Percentiles rank a stretch among this genome's conserved stretches.
Conservation (phyloP, 2,888 invertebrate genomes). For the Morpho achilles region DNA sequence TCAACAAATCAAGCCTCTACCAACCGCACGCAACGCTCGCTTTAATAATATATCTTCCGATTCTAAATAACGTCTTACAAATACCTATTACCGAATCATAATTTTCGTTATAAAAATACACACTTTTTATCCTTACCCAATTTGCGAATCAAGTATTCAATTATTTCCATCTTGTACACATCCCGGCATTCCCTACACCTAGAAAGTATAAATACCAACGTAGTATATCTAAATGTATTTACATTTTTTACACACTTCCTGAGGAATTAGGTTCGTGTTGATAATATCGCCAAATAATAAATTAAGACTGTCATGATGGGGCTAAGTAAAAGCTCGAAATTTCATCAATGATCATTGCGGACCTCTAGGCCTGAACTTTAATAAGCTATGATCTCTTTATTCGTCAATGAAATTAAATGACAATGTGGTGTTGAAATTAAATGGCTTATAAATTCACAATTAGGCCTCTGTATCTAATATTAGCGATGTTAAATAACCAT, state of each 20-base stretch:
- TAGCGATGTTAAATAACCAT: conserved; percentile 11
- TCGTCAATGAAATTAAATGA: conserved; percentile 6
- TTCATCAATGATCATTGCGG: conserved; percentile 70
- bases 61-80: conserved; percentile 68
- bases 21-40: conserved; percentile 33
- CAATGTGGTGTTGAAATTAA: background rate
- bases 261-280: conserved; percentile 46
- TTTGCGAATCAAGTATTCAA: conserved; percentile 35
- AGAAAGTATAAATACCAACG: conserved; percentile 59
- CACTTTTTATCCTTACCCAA: conserved; percentile 52
- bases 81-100: conserved; percentile 53
- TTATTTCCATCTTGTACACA: conserved; percentile 47
- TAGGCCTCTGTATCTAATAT: conserved; percentile 23
- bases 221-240: conserved; percentile 59
- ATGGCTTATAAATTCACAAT: conserved; percentile 19
- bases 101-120: conserved; percentile 73
- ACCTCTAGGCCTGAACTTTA: conserved; percentile 32
- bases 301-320: conserved; percentile 44
- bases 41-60: conserved; percentile 46
- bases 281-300: conserved; percentile 39
- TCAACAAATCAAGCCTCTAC: conserved; percentile 44
- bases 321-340: conserved; percentile 64
- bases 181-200: conserved; percentile 61
- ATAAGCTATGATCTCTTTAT: conserved; percentile 16
- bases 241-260: conserved; percentile 73